Conservation (phyloP, 2,888 invertebrate species). For the Drosophila robusta region DNA sequence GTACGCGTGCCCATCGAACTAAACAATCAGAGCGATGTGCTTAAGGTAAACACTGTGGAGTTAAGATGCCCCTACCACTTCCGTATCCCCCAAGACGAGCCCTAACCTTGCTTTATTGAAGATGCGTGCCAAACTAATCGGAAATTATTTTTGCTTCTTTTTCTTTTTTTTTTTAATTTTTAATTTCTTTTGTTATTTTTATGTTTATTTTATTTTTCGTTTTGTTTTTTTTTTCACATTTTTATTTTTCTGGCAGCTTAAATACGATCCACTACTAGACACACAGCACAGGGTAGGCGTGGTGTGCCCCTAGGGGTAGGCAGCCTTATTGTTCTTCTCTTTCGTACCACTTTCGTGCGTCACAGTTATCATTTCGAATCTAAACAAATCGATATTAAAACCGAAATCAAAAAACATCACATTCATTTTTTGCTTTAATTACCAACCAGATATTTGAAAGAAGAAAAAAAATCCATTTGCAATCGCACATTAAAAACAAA, state of each 20-base stretch:
- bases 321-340: slow-evolving; percentile 20
- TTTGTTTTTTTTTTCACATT: slow-evolving; percentile 26
- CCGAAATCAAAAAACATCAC: slow-evolving; percentile 16
- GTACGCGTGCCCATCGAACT: slow-evolving; percentile 92
- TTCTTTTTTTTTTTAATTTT: slow-evolving; percentile 32
- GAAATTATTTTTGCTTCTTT: slow-evolving; percentile 44
- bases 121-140: slow-evolving; percentile 49
- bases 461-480: slow-evolving; percentile 33
- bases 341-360: slow-evolving; percentile 47
- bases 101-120: slow-evolving; percentile 44
- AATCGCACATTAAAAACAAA: slow-evolving; percentile 54
- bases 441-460: slow-evolving; percentile 31
- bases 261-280: slow-evolving; percentile 81
- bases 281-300: slow-evolving; percentile 83
- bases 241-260: slow-evolving; percentile 68
- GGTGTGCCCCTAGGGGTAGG: slow-evolving; percentile 64
- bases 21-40: slow-evolving; percentile 90
- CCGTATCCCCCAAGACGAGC: background rate
- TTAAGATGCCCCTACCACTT: slow-evolving; percentile 6
- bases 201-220: slow-evolving; percentile 14
- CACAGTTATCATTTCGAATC: slow-evolving; percentile 44
- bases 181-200: slow-evolving; percentile 13
- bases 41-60: slow-evolving; percentile 88
- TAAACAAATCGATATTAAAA: slow-evolving; percentile 57
- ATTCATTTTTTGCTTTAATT: slow-evolving; percentile 28